A percentile compares a stretch with the other conserved stretches of the same genome.
Conservation (phyloP, 2,888 invertebrate genomes). For the Strigamia transsilvanica region DNA sequence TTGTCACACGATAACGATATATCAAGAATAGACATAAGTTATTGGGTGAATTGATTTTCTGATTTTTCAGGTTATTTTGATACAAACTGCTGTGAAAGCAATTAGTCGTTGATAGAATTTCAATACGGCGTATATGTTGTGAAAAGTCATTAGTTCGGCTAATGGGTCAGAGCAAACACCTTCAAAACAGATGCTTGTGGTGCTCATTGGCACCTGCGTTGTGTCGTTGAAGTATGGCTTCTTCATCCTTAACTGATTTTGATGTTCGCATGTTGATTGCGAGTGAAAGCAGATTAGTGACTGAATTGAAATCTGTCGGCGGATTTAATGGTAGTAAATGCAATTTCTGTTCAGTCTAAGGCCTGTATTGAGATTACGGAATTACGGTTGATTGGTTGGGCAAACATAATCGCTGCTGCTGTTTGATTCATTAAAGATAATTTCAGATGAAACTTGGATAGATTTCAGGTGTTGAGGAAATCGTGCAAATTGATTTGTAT, state of each 20-base stretch:
- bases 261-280: background rate
- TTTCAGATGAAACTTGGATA: background rate
- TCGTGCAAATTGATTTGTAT: background rate
- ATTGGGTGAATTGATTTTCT: background rate
- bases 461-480: background rate
- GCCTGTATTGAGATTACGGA: background rate
- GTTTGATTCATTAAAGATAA: background rate
- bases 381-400: background rate
- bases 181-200: background rate
- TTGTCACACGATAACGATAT: background rate
- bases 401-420: background rate
- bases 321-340: background rate
- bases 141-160: background rate
- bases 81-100: background rate
- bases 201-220: background rate
- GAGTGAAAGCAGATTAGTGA: background rate
- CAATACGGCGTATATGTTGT: background rate
- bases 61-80: conserved; percentile 1
- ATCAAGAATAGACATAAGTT: background rate
- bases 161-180: conserved; percentile 2
- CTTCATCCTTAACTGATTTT: conserved; percentile 2
- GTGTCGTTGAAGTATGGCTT: background rate
- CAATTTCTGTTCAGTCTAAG: background rate
- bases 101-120: background rate
- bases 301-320: background rate